phyloP scores from a whole-genome alignment of 2,888 invertebrate species.

The Altica lythri region DNA sequence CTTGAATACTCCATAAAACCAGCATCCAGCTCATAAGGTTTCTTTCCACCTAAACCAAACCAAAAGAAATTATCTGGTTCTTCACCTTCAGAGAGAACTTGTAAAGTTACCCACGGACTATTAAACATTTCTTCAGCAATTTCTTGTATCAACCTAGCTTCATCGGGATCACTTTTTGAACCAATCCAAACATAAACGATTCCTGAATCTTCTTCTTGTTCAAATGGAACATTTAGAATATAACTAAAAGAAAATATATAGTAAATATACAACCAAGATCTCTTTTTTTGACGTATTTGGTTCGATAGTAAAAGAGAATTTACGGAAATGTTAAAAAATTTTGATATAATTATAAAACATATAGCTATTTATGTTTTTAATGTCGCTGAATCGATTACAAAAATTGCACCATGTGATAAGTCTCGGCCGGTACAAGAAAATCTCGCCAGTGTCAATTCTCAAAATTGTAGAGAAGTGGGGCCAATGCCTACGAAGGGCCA shows the following conservation, averaged over 20 bases:
- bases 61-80: conserved; percentile 99
- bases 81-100: conserved; percentile 88
- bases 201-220: conserved; percentile 82
- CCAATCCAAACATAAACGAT: conserved; percentile 98
- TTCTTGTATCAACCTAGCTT: conserved; percentile 84
- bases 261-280: too few species aligned
- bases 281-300: too few species aligned
- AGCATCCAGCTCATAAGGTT: conserved; percentile 85
- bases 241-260: conserved; percentile 65
- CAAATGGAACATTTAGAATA: conserved; percentile 90
- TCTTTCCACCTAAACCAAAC: conserved; percentile 88
- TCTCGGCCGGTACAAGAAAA: too few species aligned
- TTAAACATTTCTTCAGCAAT: conserved; percentile 94
- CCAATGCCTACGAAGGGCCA: too few species aligned
- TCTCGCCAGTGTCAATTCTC: too few species aligned
- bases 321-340: too few species aligned
- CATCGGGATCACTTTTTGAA: conserved; percentile 80
- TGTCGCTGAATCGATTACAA: too few species aligned
- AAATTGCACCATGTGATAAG: too few species aligned
- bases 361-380: too few species aligned
- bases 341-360: too few species aligned
- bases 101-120: conserved; percentile 75
- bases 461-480: too few species aligned
- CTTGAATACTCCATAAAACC: conserved; percentile 92
- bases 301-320: too few species aligned